Conservation (phyloP, 2,797 vertebrate species). For the Gymnothorax javanicus region DNA sequence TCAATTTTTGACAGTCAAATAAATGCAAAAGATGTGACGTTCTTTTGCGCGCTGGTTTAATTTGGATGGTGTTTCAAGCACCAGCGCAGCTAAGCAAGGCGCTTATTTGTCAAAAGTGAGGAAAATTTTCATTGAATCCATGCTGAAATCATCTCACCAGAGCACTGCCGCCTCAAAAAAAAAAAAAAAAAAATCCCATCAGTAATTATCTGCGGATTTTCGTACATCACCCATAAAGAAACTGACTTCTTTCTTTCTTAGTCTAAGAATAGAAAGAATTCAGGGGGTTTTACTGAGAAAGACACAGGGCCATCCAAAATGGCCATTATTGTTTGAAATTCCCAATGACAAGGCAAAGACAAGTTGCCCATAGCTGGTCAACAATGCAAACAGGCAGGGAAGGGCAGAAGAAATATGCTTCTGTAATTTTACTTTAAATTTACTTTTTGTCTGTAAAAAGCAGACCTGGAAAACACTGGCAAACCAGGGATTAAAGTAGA, state of each 20-base stretch:
- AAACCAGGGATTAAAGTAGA: background rate
- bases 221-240: conserved; percentile 49
- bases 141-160: conserved; percentile 20
- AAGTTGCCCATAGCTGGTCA: conserved; percentile 34
- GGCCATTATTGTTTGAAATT: conserved; percentile 37
- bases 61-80: background rate
- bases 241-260: conserved; percentile 47
- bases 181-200: background rate
- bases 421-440: background rate
- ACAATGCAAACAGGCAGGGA: background rate
- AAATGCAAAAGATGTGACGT: background rate
- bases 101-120: background rate
- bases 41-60: background rate
- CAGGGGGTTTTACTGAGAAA: conserved; percentile 57
- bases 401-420: conserved; percentile 7
- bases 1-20: background rate
- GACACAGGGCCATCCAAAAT: conserved; percentile 30
- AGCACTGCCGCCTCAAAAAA: conserved; percentile 23
- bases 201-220: conserved; percentile 41
- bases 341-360: conserved; percentile 25
- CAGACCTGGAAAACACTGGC: background rate
- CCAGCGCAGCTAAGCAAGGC: background rate
- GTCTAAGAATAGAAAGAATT: conserved; percentile 42
- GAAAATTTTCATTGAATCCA: background rate
- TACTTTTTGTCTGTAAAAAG: background rate